Conservation (phyloP, 2,797 vertebrate genomes). For the Sebastes nivosus region DNA sequence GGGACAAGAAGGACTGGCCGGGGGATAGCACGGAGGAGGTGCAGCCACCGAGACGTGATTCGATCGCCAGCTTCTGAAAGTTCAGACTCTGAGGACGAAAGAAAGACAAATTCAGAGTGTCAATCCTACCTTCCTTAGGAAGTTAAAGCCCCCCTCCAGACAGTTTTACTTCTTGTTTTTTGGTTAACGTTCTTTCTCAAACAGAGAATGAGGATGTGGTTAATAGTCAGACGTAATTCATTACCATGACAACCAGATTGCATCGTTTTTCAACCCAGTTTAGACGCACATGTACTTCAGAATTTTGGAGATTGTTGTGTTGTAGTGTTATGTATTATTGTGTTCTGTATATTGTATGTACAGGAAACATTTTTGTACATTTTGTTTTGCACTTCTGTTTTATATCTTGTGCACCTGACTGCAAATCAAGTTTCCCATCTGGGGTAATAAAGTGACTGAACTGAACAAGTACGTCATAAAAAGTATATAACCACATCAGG, state of each 20-base stretch:
- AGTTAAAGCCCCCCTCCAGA: background rate
- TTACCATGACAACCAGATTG: too few species aligned
- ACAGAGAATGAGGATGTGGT: too few species aligned
- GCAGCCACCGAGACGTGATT: constrained; percentile 87
- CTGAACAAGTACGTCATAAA: background rate
- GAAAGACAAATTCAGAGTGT: background rate
- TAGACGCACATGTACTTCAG: background rate
- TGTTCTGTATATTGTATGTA: background rate
- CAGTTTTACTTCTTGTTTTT: too few species aligned
- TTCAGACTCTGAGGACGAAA: constrained; percentile 85
- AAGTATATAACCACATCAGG: too few species aligned
- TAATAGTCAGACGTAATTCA: background rate
- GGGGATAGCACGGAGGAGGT: constrained; percentile 69
- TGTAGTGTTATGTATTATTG: background rate
- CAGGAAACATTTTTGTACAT: background rate
- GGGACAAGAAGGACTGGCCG: constrained; percentile 91
- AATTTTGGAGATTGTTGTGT: background rate
- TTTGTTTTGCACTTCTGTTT: background rate
- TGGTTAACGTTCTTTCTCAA: too few species aligned
- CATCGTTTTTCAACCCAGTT: too few species aligned
- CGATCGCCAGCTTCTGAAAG: constrained; percentile 94
- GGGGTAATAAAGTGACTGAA: background rate
- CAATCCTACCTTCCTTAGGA: background rate
- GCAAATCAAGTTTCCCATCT: background rate
- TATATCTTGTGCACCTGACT: background rate